phyloP scores from a whole-genome alignment of 35 echinoderm and acorn worm species.

The Apostichopus parvimensis region DNA sequence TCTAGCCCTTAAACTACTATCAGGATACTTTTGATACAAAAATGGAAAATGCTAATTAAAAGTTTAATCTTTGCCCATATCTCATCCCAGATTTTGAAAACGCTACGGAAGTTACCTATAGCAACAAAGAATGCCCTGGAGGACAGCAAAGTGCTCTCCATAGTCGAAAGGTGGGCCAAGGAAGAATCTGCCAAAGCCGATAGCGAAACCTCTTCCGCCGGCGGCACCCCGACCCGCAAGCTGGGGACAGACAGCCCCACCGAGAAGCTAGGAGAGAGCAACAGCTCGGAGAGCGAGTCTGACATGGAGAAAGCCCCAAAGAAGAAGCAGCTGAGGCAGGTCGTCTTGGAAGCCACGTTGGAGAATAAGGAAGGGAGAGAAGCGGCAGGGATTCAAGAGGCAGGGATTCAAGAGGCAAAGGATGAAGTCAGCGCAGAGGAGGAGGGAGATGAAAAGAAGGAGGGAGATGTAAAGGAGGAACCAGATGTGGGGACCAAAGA shows the following conservation, averaged over 20 bases:
- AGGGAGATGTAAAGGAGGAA: not conserved
- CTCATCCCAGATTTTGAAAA: constrained; percentile 69
- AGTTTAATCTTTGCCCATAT: no score
- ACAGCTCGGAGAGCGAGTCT: constrained; percentile 76
- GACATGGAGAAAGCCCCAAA: constrained; percentile 39
- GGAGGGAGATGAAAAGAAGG: not conserved
- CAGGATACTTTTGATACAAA: no score
- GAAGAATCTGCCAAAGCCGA: constrained; percentile 61
- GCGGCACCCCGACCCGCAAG: constrained; percentile 68
- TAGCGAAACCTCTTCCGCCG: constrained; percentile 83
- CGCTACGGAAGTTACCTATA: constrained; percentile 81
- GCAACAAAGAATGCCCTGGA: constrained; percentile 95
- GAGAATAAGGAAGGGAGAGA: not conserved
- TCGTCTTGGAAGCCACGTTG: constrained; percentile 25
- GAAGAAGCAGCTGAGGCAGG: constrained; percentile 51
- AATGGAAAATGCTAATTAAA: no score
- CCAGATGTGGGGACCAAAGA: constrained; percentile 42
- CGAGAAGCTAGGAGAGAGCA: constrained; percentile 63
- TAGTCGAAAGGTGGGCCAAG: constrained; percentile 88
- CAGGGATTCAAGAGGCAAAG: no score
- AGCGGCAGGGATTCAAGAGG: not conserved
- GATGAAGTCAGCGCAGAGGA: no score
- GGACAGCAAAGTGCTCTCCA: constrained; percentile 85
- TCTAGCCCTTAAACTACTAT: no score
- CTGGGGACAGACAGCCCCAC: constrained; percentile 59